Evolutionary conservation across 2,797 vertebrate genomes (phyloP).

Genomic region (Tinamus major): DNA sequence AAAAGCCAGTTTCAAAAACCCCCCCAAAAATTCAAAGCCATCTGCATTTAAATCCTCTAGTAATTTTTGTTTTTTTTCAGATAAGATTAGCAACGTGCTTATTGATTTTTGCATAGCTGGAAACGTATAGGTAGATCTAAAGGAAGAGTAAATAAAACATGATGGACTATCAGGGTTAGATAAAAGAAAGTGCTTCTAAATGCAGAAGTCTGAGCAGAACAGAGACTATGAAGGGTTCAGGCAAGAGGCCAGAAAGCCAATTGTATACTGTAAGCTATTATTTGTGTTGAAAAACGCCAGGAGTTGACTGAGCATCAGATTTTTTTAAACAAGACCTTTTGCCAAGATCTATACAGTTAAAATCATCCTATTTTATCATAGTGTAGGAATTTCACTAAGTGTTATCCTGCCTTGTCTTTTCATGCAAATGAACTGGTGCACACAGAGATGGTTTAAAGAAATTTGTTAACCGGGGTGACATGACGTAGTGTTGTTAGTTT

Average conservation of each 20-base stretch:
- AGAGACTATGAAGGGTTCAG: background rate
- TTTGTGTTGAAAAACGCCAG: slow-evolving; percentile 10
- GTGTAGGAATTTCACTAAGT: background rate
- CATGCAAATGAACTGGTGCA: background rate
- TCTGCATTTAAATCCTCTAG: background rate
- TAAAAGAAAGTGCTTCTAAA: slow-evolving; percentile 56
- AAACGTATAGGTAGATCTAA: slow-evolving; percentile 38
- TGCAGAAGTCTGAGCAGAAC: slow-evolving; percentile 43
- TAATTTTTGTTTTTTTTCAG: background rate
- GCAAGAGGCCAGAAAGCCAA: slow-evolving; percentile 31
- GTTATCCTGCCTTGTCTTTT: background rate
- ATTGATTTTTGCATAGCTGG: slow-evolving; percentile 34
- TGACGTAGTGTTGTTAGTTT: background rate
- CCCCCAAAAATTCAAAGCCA: background rate
- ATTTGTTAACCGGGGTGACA: background rate
- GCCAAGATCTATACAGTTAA: background rate
- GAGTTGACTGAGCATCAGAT: background rate
- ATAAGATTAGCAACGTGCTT: background rate
- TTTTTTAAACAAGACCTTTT: background rate
- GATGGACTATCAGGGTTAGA: slow-evolving; percentile 28
- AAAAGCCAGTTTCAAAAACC: background rate
- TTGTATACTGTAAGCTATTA: background rate
- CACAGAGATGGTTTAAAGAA: fast-evolving
- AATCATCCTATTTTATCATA: background rate
- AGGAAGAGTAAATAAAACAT: slow-evolving; percentile 65